phyloP scores from a whole-genome alignment of 37 sponge, comb jelly and placozoan species.

The Halisarca cf. caerulea region DNA sequence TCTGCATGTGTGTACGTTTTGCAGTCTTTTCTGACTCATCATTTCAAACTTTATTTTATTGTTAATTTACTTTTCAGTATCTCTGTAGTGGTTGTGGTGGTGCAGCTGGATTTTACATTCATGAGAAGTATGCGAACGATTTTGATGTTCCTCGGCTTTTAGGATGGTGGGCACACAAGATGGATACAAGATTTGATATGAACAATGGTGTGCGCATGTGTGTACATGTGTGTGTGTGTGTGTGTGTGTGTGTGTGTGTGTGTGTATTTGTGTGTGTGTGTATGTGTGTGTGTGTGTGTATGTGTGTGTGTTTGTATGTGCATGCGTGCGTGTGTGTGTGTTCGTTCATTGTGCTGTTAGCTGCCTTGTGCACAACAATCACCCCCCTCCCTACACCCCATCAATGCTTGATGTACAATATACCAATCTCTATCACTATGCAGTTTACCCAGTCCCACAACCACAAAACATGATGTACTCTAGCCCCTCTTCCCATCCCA shows the following conservation, averaged over 20 bases:
- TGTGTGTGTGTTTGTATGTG: too few species aligned
- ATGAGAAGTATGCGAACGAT: constrained; percentile 79
- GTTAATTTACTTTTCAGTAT: constrained; percentile 44
- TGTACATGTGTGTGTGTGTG: not conserved
- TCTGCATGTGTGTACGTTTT: not conserved
- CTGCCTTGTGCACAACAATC: too few species aligned
- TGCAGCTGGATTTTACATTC: constrained; percentile 89
- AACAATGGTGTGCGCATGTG: constrained; percentile 35
- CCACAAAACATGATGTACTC: too few species aligned
- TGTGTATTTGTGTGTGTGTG: constrained; percentile 34
- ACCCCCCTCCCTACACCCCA: too few species aligned
- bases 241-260: constrained; percentile 5
- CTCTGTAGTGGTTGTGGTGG: constrained; percentile 82
- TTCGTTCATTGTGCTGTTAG: too few species aligned
- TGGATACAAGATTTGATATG: constrained; percentile 77
- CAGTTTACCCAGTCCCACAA: too few species aligned
- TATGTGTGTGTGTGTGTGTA: too few species aligned
- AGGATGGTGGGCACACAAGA: constrained; percentile 93
- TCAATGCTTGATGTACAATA: too few species aligned
- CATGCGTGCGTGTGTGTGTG: too few species aligned
- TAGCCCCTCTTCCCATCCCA: too few species aligned
- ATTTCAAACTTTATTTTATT: not conserved
- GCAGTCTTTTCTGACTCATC: not conserved
- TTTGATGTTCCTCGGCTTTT: constrained; percentile 63
- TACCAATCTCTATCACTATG: too few species aligned